Conservation (phyloP, 2,888 invertebrate genomes). For the Archips xylosteana region DNA sequence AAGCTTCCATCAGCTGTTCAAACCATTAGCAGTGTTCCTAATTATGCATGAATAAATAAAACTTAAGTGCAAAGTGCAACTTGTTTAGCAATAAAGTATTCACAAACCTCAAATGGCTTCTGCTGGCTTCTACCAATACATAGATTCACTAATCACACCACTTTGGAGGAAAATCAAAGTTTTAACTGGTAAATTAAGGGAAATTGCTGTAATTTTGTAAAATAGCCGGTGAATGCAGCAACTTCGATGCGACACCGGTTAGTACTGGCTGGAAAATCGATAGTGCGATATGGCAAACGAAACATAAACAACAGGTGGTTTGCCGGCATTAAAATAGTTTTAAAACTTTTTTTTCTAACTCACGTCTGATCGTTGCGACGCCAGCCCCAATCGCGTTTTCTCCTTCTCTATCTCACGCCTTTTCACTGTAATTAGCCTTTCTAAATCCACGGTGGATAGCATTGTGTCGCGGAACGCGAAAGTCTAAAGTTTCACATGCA, state of each 20-base stretch:
- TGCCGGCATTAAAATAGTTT: constrained; percentile 36
- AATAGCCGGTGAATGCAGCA: constrained; percentile 30
- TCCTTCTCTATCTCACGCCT: constrained; percentile 76
- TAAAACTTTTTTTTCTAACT: constrained; percentile 20
- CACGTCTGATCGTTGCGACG: constrained; percentile 46
- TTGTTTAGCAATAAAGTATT: constrained; percentile 8
- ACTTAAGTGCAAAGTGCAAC: not conserved
- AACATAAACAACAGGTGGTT: constrained; percentile 55
- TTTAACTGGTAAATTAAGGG: constrained; percentile 7
- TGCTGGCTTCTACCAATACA: constrained; percentile 10
- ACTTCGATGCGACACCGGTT: constrained; percentile 33
- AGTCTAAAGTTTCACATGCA: constrained; percentile 36
- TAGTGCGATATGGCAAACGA: constrained; percentile 36
- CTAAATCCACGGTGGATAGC: constrained; percentile 73
- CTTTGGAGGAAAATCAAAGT: constrained; percentile 14
- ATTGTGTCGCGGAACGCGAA: constrained; percentile 57
- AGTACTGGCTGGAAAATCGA: constrained; percentile 40
- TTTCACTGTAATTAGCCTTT: constrained; percentile 77
- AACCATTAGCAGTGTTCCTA: not conserved
- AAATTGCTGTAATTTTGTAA: constrained; percentile 27
- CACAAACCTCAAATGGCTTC: constrained; percentile 13
- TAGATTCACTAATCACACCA: constrained; percentile 16
- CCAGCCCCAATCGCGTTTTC: constrained; percentile 69
- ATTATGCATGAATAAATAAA: constrained; percentile 7
- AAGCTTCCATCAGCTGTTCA: constrained; percentile 4